Base-by-base conservation (phyloP, 2,888 invertebrate genomes). In the Nezara viridula region DNA sequence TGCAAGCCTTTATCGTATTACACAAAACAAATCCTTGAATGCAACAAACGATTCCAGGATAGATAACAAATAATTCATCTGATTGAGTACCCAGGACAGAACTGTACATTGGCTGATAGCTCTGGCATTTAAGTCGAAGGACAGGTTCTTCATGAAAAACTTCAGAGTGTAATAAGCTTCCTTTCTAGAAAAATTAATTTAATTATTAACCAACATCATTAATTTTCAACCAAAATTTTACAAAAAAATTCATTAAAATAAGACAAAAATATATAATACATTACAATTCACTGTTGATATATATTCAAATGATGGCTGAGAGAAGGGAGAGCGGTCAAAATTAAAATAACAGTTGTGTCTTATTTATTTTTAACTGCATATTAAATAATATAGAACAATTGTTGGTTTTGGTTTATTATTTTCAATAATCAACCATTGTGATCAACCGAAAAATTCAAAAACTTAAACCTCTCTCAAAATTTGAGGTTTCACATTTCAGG, bases 81-180 rank as follows among this genome's bases (percentile, higher is more conserved):
- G 92, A 92, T 91, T 92, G 92, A 90, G 93, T 93, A 24, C 92
- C 91, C 89, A 93, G 93, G 85, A 93, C 92, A 4, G 92, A 85
- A 85, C 92, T 93, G 91, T 93, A 92, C 9, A 94, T 93, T 90
- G 93, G 93, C 90, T 94, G 94, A 91, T 94, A 95, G 0, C 95
- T 95, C 90, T 97, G 96, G 92, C 98, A 96, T 92, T 97, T 97
- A 90, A 98, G 94, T 91, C 94, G 95, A 89, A 95, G 93, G 24
- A 98, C 96, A 16, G 96, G 95, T 92, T 96, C 97, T 91, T 96
- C 96, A 92, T 98, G 98, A 90, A 98, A 94, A 92, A 96, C 95
- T 92, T 98, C 98, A 85, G 96, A 95, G 77, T 98, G 94, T 86
- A 99, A 93, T 90, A 97, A 93, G 89, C 96, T 95, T 27, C 98